Evolutionary conservation across 2,888 invertebrate species (phyloP), one percentile per base, ranked within the genome.

Genomic region (Pheosia gnoma): DNA sequence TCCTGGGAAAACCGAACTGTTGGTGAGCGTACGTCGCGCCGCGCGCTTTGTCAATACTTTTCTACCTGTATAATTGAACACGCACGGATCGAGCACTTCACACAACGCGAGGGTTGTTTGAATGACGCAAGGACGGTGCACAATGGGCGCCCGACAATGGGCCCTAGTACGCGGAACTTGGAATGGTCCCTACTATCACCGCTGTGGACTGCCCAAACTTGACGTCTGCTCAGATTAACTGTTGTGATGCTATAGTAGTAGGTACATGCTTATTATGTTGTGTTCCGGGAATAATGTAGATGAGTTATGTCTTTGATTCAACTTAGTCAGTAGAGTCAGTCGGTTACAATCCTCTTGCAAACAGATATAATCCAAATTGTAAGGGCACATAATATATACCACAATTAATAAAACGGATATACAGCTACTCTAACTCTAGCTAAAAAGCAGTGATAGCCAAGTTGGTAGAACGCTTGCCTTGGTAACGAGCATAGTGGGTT

Each of bases 31-130:
- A 55, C 39, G 45, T 25, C 54, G 56, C 49, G 54, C 57, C 58
- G 64, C 53, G 13, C 43, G 72, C 70, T 70, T 70, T 72, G 75
- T 77, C 74, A 71, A 77, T 75, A 74, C 65, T 69, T 72, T 65
- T 77, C 73, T 76, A 77, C 76, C 78, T 77, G 76, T 75, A 66
- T 66, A 65, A 71, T 68, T 71, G 68, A 70, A 69, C 60, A 59
- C 65, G 63, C 66, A 65, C 68, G 60, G 58, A 66, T 66, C 64
- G 66, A 70, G 59, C 70, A 68, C 72, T 68, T 68, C 68, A 77
- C 75, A 74, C 71, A 69, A 66, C 75, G 68, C 73, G 69, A 58
- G 65, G 61, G 64, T 66, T 67, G 64, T 68, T 70, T 75, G 65
- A 72, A 75, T 75, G 74, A 63, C 61, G 51, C 62, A 59, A 55